Base-by-base conservation (phyloP, 2,113 vertebrate species). In the Pluvialis apricaria region DNA sequence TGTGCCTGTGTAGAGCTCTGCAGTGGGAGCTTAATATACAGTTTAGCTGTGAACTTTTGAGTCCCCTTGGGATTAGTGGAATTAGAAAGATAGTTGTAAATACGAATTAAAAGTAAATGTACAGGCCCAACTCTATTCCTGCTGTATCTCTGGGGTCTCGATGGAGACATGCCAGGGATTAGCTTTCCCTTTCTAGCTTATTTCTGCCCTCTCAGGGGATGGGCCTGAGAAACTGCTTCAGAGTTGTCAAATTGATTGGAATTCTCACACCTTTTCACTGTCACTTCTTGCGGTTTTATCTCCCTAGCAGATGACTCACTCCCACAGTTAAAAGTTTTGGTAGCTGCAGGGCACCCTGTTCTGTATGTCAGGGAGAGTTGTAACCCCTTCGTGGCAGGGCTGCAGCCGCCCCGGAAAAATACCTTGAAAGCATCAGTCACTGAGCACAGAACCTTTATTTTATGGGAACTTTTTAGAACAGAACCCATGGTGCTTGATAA, bases 381-480 rank as follows among this genome's bases (percentile, higher is more conserved):
- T 58, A 58, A 73, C 44, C 31, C 34, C 38, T 11, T 42, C 2
- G 2, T 40, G 62, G 47, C 31, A n/a, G 34, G n/a, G 40, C 54
- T 86, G 58, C 21, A 16, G 65, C 28, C 2, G 1, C 47, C 29
- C 68, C 5, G 2, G 38, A 51, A 68, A 68, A 62, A 40, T 31
- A 36, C 21, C 34, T 36, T 18, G 28, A 61, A 44, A 38, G 17
- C 24, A 7, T 2, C 70, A 22, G 13, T 68, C 64, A 24, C 4
- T 0, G 4, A 4, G 16, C 18, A 15, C 2, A 1, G 25, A 9
- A 54, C n/a, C 18, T 7, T 40, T 45, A 19, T 34, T 61, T 82
- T 57, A 21, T 49, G 20, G 32, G 29, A 17, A 36, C 11, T 57
- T 57, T 31, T 70, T 58, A 47, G 32, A 34, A 45, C 45, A 15